phyloP scores from a whole-genome alignment of 53 echinoderm and acorn worm genomes.

The Apostichopus leukothele region DNA sequence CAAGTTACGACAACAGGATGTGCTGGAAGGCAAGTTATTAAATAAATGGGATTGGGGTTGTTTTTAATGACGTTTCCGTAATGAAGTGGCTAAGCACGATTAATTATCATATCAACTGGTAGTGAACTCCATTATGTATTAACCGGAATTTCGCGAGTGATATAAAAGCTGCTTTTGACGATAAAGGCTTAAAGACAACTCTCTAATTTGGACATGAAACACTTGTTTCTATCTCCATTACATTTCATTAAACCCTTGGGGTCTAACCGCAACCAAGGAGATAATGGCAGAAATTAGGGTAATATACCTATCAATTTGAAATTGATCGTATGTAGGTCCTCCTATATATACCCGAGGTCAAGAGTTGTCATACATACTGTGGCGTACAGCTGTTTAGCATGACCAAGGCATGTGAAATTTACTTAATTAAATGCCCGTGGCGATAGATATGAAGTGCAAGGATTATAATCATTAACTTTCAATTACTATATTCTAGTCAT shows the following conservation, averaged over 20 bases:
- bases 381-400: background rate
- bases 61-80: background rate
- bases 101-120: background rate
- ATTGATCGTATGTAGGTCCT: background rate
- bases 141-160: background rate
- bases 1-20: background rate
- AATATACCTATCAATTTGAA: background rate
- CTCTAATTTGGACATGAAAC: background rate
- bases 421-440: too few relatives aligned
- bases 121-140: background rate
- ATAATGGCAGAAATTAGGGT: background rate
- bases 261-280: background rate
- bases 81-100: background rate
- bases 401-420: too few relatives aligned
- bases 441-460: too few relatives aligned
- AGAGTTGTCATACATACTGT: background rate
- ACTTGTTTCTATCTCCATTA: background rate
- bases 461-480: too few relatives aligned
- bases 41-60: background rate
- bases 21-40: background rate
- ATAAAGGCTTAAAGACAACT: background rate
- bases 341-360: background rate
- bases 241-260: background rate
- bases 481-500: too few relatives aligned
- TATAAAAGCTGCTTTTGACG: background rate